A percentile compares a stretch with the other conserved stretches of the same genome.
These are phyloP conservation scores for Podargus strigoides DNA, from an alignment of 2,797 vertebrate genomes.

Conservation along the genomic window DNA sequence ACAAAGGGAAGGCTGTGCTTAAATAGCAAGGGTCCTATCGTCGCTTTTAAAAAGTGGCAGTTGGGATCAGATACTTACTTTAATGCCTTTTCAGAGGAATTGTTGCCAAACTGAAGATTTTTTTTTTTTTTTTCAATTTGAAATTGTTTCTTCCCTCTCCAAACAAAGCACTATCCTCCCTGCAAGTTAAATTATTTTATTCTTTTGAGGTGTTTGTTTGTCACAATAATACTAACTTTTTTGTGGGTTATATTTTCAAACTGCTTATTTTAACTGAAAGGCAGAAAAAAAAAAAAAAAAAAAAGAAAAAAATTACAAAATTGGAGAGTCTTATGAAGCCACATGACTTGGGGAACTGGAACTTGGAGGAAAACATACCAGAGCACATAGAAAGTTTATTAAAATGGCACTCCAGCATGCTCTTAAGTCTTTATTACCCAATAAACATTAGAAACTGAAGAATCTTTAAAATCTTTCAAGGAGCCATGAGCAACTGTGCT, in stretches of 20 bases:
- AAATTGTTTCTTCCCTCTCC: not conserved
- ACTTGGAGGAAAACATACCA: not conserved
- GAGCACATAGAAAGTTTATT: not conserved
- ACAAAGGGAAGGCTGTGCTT: conserved; percentile 29
- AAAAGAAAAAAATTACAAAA: not conserved
- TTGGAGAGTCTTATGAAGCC: not conserved
- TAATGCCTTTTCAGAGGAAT: not conserved
- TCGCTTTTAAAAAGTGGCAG: not conserved
- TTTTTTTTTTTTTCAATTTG: not conserved
- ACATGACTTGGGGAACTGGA: not conserved
- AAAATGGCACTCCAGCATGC: not conserved
- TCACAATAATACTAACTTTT: not conserved
- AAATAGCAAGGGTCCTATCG: not conserved
- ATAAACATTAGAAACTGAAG: not conserved
- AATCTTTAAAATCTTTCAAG: not conserved
- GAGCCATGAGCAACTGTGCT: not conserved
- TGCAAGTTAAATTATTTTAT: not conserved
- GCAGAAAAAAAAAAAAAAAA: not conserved
- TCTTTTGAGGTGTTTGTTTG: not conserved
- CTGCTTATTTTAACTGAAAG: not conserved
- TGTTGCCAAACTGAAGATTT: not conserved
- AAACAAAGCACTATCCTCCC: not conserved
- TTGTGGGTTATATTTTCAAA: not conserved
- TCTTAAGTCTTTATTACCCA: not conserved
- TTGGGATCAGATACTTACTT: not conserved